phyloP scores from a whole-genome alignment of 2,888 invertebrate species.

The Adelognathus sp. region DNA sequence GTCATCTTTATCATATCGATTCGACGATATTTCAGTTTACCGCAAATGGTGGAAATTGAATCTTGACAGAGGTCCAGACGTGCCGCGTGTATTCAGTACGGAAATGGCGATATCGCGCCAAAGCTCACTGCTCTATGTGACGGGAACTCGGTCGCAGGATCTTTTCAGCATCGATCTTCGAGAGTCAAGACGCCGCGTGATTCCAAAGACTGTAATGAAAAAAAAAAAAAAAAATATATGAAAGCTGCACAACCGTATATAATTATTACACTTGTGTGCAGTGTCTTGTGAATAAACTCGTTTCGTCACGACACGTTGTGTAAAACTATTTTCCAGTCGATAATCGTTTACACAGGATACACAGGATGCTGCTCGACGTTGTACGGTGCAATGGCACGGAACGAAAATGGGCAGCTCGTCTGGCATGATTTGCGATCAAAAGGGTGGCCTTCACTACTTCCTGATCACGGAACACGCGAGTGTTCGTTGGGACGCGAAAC shows the following conservation, averaged over 20 bases:
- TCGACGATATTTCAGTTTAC: slow-evolving; percentile 70
- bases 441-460: slow-evolving; percentile 81
- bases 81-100: slow-evolving; percentile 68
- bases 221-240: slow-evolving; percentile 10
- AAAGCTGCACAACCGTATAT: not conserved
- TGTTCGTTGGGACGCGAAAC: slow-evolving; percentile 81
- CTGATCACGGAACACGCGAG: slow-evolving; percentile 80
- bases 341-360: not conserved
- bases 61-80: slow-evolving; percentile 55
- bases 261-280: not conserved
- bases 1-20: no score
- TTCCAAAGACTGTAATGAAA: slow-evolving; percentile 25
- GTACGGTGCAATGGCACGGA: slow-evolving; percentile 74
- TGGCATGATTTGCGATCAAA: slow-evolving; percentile 79
- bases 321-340: not conserved
- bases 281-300: not conserved
- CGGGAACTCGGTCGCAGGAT: slow-evolving; percentile 69
- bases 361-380: slow-evolving; percentile 51
- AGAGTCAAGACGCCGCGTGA: slow-evolving; percentile 55
- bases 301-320: not conserved
- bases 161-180: slow-evolving; percentile 76
- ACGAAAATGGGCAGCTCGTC: slow-evolving; percentile 80
- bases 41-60: slow-evolving; percentile 76
- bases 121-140: slow-evolving; percentile 75
- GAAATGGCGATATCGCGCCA: slow-evolving; percentile 77